Evolutionary conservation across 2,797 vertebrate genomes (phyloP), one percentile per base, ranked within the genome.

Genomic region (Valencia hispanica): DNA sequence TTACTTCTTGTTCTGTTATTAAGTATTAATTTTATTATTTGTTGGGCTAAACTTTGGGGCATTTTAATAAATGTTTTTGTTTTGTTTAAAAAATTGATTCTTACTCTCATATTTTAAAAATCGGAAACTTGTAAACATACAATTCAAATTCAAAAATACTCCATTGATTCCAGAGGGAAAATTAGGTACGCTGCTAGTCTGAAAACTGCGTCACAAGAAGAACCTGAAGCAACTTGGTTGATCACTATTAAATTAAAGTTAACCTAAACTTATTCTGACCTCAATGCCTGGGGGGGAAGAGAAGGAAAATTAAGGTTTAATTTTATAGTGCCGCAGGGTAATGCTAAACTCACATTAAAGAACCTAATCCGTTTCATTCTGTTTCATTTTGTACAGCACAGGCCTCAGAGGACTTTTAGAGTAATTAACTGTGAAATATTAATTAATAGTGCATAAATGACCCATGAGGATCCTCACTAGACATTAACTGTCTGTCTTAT

Each of bases 401-500:
- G 20, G 55, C 79, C 86, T 77, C 79, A n/a, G 10, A 81, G 84
- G 87, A 68, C 59, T 74, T 83, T 84, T 45, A 82, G 51, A 36
- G 87, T 90, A 90, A 91, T 92, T 89, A 90, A 89, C 30, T 65
- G 82, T 68, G 36, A 73, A 53, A 74, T 80, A 65, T 85, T 92
- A 90, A 91, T 92, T 89, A 91, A 85, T 63, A 30, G 68, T 41
- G 48, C 77, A 6, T 22, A 84, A 71, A 84, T 18, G 61, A 50
- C 68, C 10, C 41, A 5, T 2, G 71, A 74, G 81, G 43, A 55
- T 66, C 53, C 72, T 43, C 78, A 65, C 70, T 78, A 76, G 77
- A 70, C 55, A 73, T 68, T 34, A 47, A 70, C 63, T 20, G 9
- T 7, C 48, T 63, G 32, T n/a, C 20, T 66, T 14, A 25, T 3